A percentile compares a stretch with the other conserved stretches of the same genome.
Evolutionary conservation across 2,888 invertebrate species (phyloP).

Genomic region (Apomyelois bistriatella): DNA sequence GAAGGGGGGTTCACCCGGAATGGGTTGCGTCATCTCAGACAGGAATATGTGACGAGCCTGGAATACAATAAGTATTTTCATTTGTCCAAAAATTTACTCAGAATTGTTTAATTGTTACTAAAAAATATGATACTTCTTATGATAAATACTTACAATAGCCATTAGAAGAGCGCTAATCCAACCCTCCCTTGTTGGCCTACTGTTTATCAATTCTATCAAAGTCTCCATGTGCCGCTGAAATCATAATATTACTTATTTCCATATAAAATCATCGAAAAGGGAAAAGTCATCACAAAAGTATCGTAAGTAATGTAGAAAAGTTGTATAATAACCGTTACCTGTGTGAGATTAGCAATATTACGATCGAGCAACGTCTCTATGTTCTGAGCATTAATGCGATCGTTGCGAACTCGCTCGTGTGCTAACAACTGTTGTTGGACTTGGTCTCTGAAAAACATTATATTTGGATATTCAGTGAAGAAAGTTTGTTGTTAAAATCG

Average conservation of each 20-base stretch:
- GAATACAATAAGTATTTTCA: neutral
- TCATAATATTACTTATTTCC: neutral
- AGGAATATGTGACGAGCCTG: slow-evolving; percentile 49
- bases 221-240: slow-evolving; percentile 42
- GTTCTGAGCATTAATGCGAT: slow-evolving; percentile 32
- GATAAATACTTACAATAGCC: slow-evolving; percentile 41
- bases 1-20: slow-evolving; percentile 29
- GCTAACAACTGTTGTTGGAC: slow-evolving; percentile 34
- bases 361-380: slow-evolving; percentile 37
- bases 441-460: slow-evolving; percentile 31
- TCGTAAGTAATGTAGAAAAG: no score
- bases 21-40: slow-evolving; percentile 29
- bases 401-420: slow-evolving; percentile 29
- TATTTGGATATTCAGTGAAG: neutral
- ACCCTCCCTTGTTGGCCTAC: slow-evolving; percentile 31
- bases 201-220: slow-evolving; percentile 33
- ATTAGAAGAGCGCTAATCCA: slow-evolving; percentile 43
- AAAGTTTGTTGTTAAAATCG: no score
- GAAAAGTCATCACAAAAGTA: no score
- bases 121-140: no score
- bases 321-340: no score
- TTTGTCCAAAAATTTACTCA: neutral
- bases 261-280: neutral
- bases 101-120: no score
- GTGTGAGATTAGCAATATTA: slow-evolving; percentile 29